Base-by-base conservation (phyloP, 2,797 vertebrate species). In the Threskiornis aethiopicus region DNA sequence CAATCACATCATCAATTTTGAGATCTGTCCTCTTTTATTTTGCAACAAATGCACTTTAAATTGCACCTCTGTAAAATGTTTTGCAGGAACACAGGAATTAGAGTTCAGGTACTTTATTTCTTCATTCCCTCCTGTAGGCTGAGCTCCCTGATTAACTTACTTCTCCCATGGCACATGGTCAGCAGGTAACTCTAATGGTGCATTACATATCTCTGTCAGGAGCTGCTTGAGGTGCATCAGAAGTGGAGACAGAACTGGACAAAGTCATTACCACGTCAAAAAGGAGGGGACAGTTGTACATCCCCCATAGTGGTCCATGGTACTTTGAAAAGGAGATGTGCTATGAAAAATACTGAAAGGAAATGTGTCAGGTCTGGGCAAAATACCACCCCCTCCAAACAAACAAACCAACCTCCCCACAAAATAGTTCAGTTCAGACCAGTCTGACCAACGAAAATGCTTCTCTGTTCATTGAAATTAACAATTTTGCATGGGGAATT, bases 41-140 rank as follows among this genome's bases (percentile, higher is more conserved):
- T n/a, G 16, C 33, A 61, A 31, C 8, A 72, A 1, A 9, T 19
- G 9, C 16, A 61, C 3, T 9, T 69, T 54, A 70, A 41, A 24
- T 29, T 3, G 0, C 0, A 1, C 19, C 3, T n/a, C 37, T 6
- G 4, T 37, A 29, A 71, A 66, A 44, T 9, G 2, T 51, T 73
- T 28, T 41, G 17, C 33, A n/a, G 26, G 13, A 75, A 16, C 2
- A 11, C 9, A 39, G 12, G 22, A 39, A 44, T 39, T 2, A 15
- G 16, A 41, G 22, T 26, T 67, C 10, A 16, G 4, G 17, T 33
- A 28, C 3, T 41, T 87, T 10, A 51, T n/a, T 76, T 65, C 33
- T 72, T 79, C 33, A 12, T 31, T 69, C 7, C 11, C 3, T 44
- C 9, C 17, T 46, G 13, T 17, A 31, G 44, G 19, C 15, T 70